These are phyloP conservation scores for Hippocampus barbouri DNA, from an alignment of 2,113 vertebrate genomes.

Conservation along the genomic window DNA sequence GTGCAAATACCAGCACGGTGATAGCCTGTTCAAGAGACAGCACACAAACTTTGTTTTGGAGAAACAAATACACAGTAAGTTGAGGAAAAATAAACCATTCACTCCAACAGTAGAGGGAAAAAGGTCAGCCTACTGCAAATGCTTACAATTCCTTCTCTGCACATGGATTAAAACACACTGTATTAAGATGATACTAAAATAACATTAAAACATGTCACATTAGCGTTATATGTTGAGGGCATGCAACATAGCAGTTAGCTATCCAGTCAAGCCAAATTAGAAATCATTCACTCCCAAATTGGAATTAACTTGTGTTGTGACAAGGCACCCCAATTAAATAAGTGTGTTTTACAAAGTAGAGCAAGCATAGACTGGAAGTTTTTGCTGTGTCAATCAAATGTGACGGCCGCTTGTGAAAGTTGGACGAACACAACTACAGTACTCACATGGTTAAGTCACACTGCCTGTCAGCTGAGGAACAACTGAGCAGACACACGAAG, in stretches of 20 bases:
- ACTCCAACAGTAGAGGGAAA: background rate
- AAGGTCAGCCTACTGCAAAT: background rate
- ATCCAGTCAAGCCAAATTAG: background rate
- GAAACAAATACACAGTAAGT: background rate
- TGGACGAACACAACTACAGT: background rate
- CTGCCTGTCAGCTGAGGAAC: background rate
- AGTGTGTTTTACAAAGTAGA: background rate
- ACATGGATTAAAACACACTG: background rate
- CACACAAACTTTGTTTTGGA: background rate
- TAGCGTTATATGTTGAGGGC: too few relatives aligned
- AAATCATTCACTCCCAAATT: background rate
- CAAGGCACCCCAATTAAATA: background rate
- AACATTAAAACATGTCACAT: background rate
- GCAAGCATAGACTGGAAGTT: background rate
- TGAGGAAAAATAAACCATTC: background rate
- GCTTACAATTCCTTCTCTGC: background rate
- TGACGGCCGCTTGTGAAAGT: background rate
- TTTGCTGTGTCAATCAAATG: background rate
- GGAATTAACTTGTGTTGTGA: background rate
- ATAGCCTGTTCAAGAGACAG: background rate
- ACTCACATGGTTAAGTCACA: background rate
- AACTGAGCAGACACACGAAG: conserved; percentile 10
- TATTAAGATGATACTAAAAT: background rate
- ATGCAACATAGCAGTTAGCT: background rate
- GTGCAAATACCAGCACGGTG: conserved; percentile 9